phyloP scores from a whole-genome alignment of 1,140 invertebrate genomes.

The Metopolophium dirhodum region DNA sequence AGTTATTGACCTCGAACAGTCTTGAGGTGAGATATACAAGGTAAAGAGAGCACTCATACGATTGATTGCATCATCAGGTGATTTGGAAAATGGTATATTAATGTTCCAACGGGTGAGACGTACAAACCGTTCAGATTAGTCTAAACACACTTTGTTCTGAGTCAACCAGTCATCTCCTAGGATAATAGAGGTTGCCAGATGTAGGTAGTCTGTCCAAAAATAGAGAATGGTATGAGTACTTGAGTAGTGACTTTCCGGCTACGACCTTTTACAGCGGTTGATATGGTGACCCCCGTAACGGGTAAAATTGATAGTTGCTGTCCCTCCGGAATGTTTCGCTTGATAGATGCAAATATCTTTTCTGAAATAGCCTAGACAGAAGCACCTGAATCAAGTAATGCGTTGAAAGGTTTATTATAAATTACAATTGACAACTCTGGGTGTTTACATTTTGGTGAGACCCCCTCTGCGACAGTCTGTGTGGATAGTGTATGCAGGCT shows the following conservation, averaged over 20 bases:
- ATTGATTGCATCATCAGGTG: too few relatives aligned
- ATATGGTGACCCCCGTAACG: background rate
- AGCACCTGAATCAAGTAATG: constrained; percentile 1
- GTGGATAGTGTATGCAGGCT: too few relatives aligned
- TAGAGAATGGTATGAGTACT: background rate
- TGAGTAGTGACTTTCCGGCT: background rate
- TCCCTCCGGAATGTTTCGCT: background rate
- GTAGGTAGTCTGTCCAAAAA: background rate
- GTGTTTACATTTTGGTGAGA: background rate
- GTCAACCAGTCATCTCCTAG: background rate
- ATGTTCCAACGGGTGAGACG: background rate
- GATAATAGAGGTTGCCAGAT: background rate
- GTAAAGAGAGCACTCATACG: too few relatives aligned
- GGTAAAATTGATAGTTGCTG: background rate
- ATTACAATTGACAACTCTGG: background rate
- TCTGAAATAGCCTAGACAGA: background rate
- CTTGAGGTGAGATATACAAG: too few relatives aligned
- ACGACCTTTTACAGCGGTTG: background rate
- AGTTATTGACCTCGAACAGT: background rate
- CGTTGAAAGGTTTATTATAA: background rate
- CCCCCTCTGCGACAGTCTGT: too few relatives aligned
- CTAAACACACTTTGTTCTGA: background rate
- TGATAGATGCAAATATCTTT: background rate
- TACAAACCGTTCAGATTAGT: background rate
- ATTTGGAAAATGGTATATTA: background rate